Evolutionary conservation across 2,113 vertebrate species (phyloP), one percentile per base, ranked within the genome.

Genomic region (Callopanchax toddi): DNA sequence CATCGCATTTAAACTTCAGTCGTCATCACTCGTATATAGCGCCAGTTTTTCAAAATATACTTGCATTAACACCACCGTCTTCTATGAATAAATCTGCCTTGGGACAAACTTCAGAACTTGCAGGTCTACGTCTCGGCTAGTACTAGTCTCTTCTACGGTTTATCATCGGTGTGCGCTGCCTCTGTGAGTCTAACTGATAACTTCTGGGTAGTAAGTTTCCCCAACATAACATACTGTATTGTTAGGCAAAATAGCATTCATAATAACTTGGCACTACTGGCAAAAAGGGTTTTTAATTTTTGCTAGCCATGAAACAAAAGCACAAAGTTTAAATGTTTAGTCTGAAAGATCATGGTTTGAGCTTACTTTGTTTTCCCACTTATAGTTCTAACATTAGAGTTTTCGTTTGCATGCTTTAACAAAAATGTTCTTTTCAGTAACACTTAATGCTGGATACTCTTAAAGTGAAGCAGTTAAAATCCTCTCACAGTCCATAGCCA

Each of bases 391-490:
- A 96, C 89, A 94, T 95, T 97, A 96, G 94, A 94, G 90, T 92
- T 98, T 95, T 95, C 93, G 94, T 93, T 94, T 90, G 95, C 97
- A 99, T 99, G 96, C 96, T 95, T 95, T 93, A 96, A 95, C 94
- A 95, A 95, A 50, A 96, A 98, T 94, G 94, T 95, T 95, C 94
- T 95, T 95, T 96, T 95, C 94, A 93, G 95, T 97, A 96, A 97
- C 96, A 96, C 94, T 87, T 83, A 44, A 90, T 89, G 90, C 94
- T 96, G 96, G 96, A 94, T 95, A 93, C 93, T 98, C 94, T 96
- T 96, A 96, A 95, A 96, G 94, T 97, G 95, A 97, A 97, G 95
- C 94, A 92, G 93, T 95, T 96, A 94, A 94, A 95, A 95, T 95
- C 94, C 94, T 96, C 95, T 96, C 95, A 95, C 94, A 97, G 95